phyloP scores from a whole-genome alignment of 1,140 invertebrate genomes.

The Gerris buenoi region DNA sequence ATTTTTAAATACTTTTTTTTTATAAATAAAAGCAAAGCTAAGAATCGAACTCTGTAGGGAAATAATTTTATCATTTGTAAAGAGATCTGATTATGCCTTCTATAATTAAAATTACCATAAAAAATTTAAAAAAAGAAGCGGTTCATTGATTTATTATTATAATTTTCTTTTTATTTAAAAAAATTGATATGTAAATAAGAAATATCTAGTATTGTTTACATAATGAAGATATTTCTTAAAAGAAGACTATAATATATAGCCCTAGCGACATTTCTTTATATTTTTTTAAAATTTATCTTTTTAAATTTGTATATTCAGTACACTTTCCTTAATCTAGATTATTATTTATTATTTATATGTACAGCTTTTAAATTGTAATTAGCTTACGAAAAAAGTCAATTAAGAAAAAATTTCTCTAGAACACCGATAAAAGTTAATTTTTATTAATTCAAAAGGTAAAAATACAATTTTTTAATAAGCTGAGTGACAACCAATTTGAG shows the following conservation, averaged over 20 bases:
- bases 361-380: background rate
- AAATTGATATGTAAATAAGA: background rate
- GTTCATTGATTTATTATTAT: no score
- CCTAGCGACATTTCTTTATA: background rate
- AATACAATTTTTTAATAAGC: background rate
- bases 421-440: background rate
- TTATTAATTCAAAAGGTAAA: background rate
- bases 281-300: no score
- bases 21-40: no score
- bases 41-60: no score
- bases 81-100: no score
- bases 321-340: background rate
- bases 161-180: no score
- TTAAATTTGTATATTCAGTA: background rate
- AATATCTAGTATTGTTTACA: background rate
- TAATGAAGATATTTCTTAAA: no score
- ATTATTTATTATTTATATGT: background rate
- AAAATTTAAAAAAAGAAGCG: no score
- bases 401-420: background rate
- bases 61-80: no score
- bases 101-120: no score
- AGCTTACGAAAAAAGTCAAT: background rate
- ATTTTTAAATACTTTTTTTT: no score
- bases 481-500: background rate
- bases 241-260: background rate